Percentiles rank a stretch among this genome's conserved stretches.
Evolutionary conservation across 1,140 invertebrate genomes (phyloP).

Genomic region (Limonius californicus): DNA sequence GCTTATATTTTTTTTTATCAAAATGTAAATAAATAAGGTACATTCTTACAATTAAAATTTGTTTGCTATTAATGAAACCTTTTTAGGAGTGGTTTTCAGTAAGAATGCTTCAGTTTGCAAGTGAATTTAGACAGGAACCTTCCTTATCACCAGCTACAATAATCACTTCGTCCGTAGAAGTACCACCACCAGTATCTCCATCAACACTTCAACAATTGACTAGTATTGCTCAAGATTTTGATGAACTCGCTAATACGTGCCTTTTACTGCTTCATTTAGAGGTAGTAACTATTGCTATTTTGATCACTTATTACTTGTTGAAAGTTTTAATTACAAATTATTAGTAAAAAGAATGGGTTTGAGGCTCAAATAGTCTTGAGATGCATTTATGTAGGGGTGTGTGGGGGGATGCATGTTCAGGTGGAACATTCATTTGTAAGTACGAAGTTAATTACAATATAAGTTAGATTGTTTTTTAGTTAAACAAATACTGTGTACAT

Average conservation of each 20-base stretch:
- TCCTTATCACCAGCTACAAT: constrained; percentile 45
- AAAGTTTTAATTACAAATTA: no score
- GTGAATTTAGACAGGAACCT: constrained; percentile 49
- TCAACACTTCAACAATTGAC: constrained; percentile 53
- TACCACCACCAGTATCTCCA: constrained; percentile 31
- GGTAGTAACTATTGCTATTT: constrained; percentile 44
- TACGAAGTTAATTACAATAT: no score
- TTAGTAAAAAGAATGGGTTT: no score
- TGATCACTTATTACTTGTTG: no score
- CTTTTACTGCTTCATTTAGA: constrained; percentile 89
- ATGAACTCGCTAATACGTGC: constrained; percentile 86
- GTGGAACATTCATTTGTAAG: no score
- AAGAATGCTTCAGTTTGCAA: constrained; percentile 52
- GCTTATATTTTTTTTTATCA: not conserved
- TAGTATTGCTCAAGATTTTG: constrained; percentile 73
- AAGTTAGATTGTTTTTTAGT: no score
- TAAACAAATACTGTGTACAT: no score
- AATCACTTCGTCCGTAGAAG: constrained; percentile 27
- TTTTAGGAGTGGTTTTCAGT: constrained; percentile 63
- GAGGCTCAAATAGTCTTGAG: not conserved
- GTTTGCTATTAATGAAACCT: not conserved
- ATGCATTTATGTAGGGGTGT: not conserved
- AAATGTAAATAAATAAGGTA: not conserved
- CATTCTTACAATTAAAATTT: not conserved
- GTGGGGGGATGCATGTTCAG: no score